Conservation (phyloP, 2,797 vertebrate genomes). For the Hoplostethus mediterraneus region DNA sequence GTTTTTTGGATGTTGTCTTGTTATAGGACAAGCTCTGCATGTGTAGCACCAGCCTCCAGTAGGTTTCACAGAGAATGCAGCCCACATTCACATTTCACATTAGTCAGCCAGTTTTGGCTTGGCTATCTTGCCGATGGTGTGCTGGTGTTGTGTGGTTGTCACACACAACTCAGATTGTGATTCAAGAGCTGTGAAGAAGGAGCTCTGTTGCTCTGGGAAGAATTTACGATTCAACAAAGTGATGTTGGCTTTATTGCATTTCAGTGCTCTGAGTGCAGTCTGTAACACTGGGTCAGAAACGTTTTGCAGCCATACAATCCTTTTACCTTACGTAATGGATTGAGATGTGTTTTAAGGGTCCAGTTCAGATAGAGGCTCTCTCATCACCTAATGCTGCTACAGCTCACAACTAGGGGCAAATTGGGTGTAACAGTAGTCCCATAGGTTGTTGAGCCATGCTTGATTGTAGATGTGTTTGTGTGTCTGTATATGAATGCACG, state of each 20-base stretch:
- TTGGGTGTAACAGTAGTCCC: background rate
- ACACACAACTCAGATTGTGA: slow-evolving; percentile 38
- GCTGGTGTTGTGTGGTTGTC: slow-evolving; percentile 56
- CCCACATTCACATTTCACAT: slow-evolving; percentile 59
- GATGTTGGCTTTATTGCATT: slow-evolving; percentile 21
- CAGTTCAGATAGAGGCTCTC: slow-evolving; percentile 34
- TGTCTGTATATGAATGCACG: slow-evolving; percentile 25
- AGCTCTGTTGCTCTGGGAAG: slow-evolving; percentile 43
- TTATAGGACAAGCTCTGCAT: slow-evolving; percentile 28
- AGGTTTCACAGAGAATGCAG: slow-evolving; percentile 45
- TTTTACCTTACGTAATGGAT: slow-evolving; percentile 36
- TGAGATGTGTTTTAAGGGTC: slow-evolving; percentile 44
- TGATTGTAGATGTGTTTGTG: slow-evolving; percentile 6
- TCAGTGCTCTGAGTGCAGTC: slow-evolving; percentile 8
- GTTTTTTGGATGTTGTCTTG: slow-evolving; percentile 26
- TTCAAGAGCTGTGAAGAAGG: slow-evolving; percentile 37
- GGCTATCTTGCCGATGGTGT: slow-evolving; percentile 43
- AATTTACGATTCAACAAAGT: slow-evolving; percentile 46
- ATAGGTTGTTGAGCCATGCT: slow-evolving; percentile 25
- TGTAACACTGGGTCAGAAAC: slow-evolving; percentile 45
- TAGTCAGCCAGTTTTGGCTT: slow-evolving; percentile 57
- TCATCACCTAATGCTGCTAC: slow-evolving; percentile 39
- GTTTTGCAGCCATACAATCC: slow-evolving; percentile 25
- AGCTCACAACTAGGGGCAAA: slow-evolving; percentile 25
- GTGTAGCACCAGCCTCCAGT: slow-evolving; percentile 43